Percentiles rank a stretch among this genome's conserved stretches.
Conservation (phyloP, 2,113 vertebrate species). For the Neolamprologus caudopunctatus region DNA sequence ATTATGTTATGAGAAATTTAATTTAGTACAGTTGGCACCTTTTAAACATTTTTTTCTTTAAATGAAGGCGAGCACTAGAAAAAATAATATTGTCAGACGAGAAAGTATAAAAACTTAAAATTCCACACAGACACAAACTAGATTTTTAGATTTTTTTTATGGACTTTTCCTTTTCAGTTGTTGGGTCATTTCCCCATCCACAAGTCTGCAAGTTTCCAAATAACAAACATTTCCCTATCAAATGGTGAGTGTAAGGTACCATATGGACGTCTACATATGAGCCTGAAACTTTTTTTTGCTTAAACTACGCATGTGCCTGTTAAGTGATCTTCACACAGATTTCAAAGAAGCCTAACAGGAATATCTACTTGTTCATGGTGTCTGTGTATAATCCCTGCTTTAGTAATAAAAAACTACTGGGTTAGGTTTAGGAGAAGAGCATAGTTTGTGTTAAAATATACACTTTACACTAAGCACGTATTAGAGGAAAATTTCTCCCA, state of each 20-base stretch:
- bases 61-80: background rate
- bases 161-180: background rate
- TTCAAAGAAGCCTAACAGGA: too few species aligned
- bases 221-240: background rate
- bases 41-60: background rate
- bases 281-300: background rate
- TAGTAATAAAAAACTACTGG: too few species aligned
- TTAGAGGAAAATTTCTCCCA: background rate
- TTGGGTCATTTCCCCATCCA: background rate
- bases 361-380: too few species aligned
- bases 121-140: background rate
- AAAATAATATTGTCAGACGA: background rate
- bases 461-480: too few species aligned
- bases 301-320: background rate
- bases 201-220: background rate
- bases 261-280: background rate
- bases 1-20: background rate
- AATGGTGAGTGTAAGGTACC: background rate
- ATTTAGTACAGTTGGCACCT: background rate
- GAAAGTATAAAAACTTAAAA: background rate
- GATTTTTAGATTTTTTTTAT: background rate
- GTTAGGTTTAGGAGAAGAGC: too few species aligned
- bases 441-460: too few species aligned
- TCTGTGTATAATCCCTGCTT: too few species aligned
- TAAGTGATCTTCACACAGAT: background rate